Evolutionary conservation across 2,113 vertebrate species (phyloP).

Genomic region (Pampusana beccarii): DNA sequence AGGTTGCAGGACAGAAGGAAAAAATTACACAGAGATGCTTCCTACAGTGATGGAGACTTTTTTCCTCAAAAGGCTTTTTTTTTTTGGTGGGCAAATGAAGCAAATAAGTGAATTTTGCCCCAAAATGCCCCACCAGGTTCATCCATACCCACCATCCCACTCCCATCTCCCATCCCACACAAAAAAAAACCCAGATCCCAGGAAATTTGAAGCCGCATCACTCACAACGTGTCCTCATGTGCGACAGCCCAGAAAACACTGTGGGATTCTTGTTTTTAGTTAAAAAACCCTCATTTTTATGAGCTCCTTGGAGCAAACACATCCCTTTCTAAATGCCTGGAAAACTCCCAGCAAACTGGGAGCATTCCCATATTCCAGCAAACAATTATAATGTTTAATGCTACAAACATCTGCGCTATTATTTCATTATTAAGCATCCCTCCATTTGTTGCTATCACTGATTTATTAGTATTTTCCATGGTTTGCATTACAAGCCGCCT

Average conservation of each 20-base stretch:
- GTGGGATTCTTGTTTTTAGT: background rate
- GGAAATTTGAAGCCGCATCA: background rate
- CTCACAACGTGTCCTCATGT: accelerated
- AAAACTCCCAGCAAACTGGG: slow-evolving; percentile 1
- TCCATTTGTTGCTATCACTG: background rate
- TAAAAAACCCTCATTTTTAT: background rate
- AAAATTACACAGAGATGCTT: background rate
- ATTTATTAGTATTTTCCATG: slow-evolving; percentile 9
- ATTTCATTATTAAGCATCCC: background rate
- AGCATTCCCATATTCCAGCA: background rate
- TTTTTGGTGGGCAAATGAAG: background rate
- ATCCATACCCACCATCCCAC: background rate
- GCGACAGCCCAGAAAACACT: background rate
- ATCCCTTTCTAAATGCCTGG: slow-evolving; percentile 11
- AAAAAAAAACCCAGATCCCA: background rate
- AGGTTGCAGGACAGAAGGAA: background rate
- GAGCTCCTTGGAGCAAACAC: background rate
- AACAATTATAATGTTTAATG: background rate
- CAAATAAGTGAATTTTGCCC: background rate
- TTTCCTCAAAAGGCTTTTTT: background rate
- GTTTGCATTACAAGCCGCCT: background rate
- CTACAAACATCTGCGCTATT: background rate
- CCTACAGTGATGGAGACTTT: background rate
- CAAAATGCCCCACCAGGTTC: accelerated
- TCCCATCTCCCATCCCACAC: accelerated